These are phyloP conservation scores for Leiothrix lutea DNA, from an alignment of 2,113 vertebrate species.

Conservation along the genomic window DNA sequence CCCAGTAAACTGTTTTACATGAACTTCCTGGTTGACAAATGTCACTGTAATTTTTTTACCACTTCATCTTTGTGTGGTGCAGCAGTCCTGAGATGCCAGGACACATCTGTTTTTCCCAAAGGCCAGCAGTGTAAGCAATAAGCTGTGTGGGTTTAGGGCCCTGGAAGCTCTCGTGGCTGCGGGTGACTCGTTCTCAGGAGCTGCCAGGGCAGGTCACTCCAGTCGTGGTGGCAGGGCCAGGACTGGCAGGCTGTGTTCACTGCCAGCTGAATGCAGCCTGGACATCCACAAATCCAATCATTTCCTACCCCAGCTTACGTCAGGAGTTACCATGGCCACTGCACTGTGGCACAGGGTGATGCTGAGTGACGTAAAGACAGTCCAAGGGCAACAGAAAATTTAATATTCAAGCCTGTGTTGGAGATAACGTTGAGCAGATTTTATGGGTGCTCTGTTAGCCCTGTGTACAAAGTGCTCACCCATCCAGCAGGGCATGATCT, in stretches of 20 bases:
- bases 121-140: background rate
- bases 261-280: background rate
- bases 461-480: background rate
- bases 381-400: background rate
- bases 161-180: background rate
- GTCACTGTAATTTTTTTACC: background rate
- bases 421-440: background rate
- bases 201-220: background rate
- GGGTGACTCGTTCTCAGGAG: background rate
- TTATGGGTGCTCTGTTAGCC: rapidly evolving
- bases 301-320: background rate
- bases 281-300: background rate
- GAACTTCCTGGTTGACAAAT: background rate
- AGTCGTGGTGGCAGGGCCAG: rapidly evolving
- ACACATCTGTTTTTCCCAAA: background rate
- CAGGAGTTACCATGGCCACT: background rate
- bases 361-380: background rate
- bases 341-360: background rate
- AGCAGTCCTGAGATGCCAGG: background rate
- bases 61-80: background rate
- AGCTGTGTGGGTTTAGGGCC: background rate
- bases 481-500: background rate
- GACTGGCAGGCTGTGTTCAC: background rate
- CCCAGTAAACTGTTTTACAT: background rate
- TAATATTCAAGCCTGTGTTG: background rate